phyloP scores from a whole-genome alignment of 2,113 vertebrate genomes.

The Oriolus oriolus region DNA sequence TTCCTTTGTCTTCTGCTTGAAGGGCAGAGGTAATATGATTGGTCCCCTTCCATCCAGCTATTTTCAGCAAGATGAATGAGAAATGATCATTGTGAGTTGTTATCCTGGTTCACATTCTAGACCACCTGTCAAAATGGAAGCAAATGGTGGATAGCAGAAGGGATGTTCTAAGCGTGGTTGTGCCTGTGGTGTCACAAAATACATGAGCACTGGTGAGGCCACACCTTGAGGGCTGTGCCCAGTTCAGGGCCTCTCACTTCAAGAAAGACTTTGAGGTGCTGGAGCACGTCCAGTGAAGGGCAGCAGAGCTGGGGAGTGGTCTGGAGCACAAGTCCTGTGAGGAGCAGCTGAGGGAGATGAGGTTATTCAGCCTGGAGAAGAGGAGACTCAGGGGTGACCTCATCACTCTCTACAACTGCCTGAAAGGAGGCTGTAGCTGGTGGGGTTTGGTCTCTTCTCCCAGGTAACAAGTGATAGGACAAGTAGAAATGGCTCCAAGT shows the following conservation, averaged over 20 bases:
- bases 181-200: background rate
- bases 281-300: background rate
- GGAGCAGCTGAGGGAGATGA: background rate
- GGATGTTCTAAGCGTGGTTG: background rate
- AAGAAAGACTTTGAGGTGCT: background rate
- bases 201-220: background rate
- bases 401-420: background rate
- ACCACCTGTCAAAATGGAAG: background rate
- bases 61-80: background rate
- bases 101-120: background rate
- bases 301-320: background rate
- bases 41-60: background rate
- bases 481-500: background rate
- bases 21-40: background rate
- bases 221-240: background rate
- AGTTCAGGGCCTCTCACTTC: background rate
- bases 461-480: background rate
- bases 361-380: background rate
- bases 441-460: background rate
- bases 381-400: background rate
- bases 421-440: background rate
- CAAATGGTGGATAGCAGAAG: background rate
- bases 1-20: background rate
- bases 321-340: background rate
- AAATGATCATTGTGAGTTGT: background rate